Conservation (phyloP, 2,797 vertebrate genomes). For the Enteromius thamalakanensis region DNA sequence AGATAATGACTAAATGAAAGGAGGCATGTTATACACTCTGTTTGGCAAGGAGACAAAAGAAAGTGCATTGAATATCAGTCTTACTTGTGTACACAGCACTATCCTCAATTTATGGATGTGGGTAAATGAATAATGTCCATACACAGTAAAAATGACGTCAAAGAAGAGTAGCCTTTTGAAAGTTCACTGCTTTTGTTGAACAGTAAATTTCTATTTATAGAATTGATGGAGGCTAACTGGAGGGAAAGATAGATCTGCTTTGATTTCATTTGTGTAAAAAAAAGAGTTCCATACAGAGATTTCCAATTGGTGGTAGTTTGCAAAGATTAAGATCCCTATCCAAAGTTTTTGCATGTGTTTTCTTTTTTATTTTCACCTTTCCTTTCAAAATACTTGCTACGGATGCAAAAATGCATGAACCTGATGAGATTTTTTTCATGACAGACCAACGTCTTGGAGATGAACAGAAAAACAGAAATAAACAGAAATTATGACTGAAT, state of each 20-base stretch:
- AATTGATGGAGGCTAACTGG: background rate
- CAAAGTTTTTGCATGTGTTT: too few relatives aligned
- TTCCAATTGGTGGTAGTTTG: background rate
- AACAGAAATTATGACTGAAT: background rate
- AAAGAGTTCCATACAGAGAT: background rate
- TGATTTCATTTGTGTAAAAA: background rate
- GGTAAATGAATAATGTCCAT: background rate
- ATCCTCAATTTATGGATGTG: background rate
- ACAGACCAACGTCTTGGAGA: too few relatives aligned
- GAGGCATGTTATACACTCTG: background rate
- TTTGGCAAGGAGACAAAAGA: background rate
- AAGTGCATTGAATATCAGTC: background rate
- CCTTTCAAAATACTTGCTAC: too few relatives aligned
- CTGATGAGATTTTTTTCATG: too few relatives aligned
- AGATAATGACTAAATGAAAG: background rate
- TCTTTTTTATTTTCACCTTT: too few relatives aligned
- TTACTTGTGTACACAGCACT: background rate
- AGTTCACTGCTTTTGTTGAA: background rate
- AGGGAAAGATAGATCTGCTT: background rate
- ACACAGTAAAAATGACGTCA: background rate
- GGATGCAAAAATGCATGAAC: too few relatives aligned
- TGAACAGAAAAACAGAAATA: too few relatives aligned
- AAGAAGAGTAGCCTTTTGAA: background rate
- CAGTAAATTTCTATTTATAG: background rate
- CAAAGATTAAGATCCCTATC: background rate